Evolutionary conservation across 2,113 vertebrate species (phyloP), one percentile per base, ranked within the genome.

Genomic region (Mormoops blainvillei): DNA sequence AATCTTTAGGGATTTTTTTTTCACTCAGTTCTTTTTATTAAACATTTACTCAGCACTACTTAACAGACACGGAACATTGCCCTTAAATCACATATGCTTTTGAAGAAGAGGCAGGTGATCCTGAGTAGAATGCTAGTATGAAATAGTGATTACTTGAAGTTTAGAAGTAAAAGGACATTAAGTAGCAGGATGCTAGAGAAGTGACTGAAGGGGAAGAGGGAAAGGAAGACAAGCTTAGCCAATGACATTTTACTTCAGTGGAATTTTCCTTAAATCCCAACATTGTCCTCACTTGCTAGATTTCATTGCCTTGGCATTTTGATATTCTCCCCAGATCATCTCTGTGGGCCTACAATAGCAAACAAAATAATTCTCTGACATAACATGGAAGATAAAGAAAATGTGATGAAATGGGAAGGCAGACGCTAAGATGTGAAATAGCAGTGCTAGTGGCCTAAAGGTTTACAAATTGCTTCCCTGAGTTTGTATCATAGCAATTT

Each of bases 401-500:
- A 7, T 28, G 0, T 31, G 1, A 87, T 71, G 38, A 22, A 20
- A 56, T 31, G 67, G 71, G 81, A 95, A 97, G 28, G 0, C n/a
- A 82, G 31, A 43, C 9, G 81, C 56, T 33, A 86, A 71, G 52
- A 84, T 14, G 52, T 13, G 73, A 68, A 96, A 12, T n/a, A 52
- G 14, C 28, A 43, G 43, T n/a, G 52, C 52, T 0, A 1, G 16
- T 2, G 1, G 38, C 94, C 87, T 38, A 63, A 88, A 97, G 96
- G 48, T 67, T 92, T 81, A 68, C 56, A 89, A 90, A 84, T 89
- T 83, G 80, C 89, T 98, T 96, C 73, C 22, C 82, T 33, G 19
- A 88, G 88, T 96, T 92, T 91, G 88, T 63, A 91, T 92, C 94
- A 65, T 70, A 95, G 85, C 87, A 86, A 96, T 97, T 97, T 96